These are phyloP conservation scores for Solenodon paradoxus DNA, from an alignment of 2,113 vertebrate genomes.

Conservation along the genomic window DNA sequence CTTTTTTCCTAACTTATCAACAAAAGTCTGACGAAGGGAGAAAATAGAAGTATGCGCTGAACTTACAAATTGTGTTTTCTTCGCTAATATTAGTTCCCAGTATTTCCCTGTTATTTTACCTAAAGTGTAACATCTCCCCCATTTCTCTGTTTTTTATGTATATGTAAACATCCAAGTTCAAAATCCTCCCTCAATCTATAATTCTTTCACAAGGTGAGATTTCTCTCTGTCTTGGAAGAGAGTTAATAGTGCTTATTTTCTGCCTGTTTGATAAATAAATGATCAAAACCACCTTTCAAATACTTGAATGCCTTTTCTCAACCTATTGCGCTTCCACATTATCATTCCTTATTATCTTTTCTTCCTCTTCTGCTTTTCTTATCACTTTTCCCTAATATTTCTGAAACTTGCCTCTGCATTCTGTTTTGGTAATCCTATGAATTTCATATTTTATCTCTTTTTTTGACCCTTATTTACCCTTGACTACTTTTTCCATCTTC, in stretches of 20 bases:
- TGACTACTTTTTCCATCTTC: slow-evolving; percentile 31
- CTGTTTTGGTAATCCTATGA: neutral
- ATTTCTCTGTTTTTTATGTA: neutral
- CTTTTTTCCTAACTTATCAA: neutral
- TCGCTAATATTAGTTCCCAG: neutral
- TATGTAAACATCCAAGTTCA: neutral
- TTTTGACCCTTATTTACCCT: slow-evolving; percentile 16
- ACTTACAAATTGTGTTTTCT: neutral
- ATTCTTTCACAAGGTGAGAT: neutral
- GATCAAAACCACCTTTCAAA: neutral
- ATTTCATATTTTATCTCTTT: slow-evolving; percentile 38
- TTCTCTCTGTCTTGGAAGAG: neutral
- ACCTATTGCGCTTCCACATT: neutral
- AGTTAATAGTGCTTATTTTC: neutral
- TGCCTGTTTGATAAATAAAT: neutral
- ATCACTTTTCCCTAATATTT: neutral
- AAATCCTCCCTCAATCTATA: neutral
- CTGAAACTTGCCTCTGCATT: neutral
- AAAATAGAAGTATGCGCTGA: neutral
- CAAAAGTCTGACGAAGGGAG: no score
- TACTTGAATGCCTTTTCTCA: neutral
- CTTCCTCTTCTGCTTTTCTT: neutral
- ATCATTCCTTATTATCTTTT: neutral
- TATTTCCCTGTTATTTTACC: neutral
- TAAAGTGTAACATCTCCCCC: neutral